Conservation (phyloP, 2,888 invertebrate genomes). For the Neocrepidodera transversa region DNA sequence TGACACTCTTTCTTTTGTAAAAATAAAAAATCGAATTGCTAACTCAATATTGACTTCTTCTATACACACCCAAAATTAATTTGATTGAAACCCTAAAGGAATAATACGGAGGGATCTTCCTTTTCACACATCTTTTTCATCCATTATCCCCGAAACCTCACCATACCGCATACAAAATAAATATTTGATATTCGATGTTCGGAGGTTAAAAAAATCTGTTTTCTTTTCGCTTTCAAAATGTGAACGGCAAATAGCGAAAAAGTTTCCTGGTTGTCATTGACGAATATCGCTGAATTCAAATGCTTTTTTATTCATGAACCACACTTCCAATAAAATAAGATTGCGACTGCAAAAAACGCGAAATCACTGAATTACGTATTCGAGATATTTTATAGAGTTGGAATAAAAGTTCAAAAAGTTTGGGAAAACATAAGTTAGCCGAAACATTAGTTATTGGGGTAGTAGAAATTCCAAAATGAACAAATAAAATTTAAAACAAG, state of each 20-base stretch:
- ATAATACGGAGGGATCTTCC: background rate
- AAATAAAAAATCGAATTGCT: no score
- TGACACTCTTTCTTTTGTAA: no score
- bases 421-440: no score
- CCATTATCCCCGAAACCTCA: background rate
- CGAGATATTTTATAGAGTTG: background rate
- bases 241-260: conserved; percentile 4
- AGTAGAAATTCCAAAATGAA: no score
- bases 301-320: conserved; percentile 8
- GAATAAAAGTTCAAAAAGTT: no score
- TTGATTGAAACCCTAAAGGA: background rate
- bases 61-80: background rate
- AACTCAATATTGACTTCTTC: background rate
- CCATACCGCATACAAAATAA: background rate
- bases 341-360: conserved; percentile 7
- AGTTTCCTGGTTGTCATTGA: conserved; percentile 6
- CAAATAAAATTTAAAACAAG: no score
- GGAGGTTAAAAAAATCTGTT: conserved; percentile 12
- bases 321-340: conserved; percentile 9
- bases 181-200: conserved; percentile 16
- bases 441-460: no score
- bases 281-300: background rate
- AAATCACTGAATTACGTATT: conserved; percentile 2
- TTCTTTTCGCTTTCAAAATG: background rate
- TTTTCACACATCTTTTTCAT: background rate